These are phyloP conservation scores for Chlorospingus semifuscus DNA, from an alignment of 2,797 vertebrate genomes.

Conservation along the genomic window DNA sequence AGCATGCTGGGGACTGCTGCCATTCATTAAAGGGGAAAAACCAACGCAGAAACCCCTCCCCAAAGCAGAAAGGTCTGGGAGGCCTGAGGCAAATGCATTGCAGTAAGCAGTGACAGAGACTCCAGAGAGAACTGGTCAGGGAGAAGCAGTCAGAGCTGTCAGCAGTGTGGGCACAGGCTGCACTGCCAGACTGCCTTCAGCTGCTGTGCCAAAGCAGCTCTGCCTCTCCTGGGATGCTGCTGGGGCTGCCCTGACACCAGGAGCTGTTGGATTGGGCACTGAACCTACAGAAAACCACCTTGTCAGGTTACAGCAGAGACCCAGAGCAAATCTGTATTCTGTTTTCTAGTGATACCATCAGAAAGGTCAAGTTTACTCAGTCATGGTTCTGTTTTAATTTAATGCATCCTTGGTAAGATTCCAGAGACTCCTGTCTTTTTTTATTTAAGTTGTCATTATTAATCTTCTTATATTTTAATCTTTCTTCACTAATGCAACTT, in stretches of 20 bases:
- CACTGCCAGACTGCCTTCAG: neutral
- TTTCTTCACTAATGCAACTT: neutral
- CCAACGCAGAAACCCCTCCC: neutral
- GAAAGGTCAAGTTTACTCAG: neutral
- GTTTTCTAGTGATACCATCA: neutral
- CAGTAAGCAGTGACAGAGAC: neutral
- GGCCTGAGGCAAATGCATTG: neutral
- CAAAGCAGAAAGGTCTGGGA: neutral
- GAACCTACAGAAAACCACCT: neutral
- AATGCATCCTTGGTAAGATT: neutral
- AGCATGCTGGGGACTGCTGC: neutral
- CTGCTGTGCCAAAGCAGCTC: neutral
- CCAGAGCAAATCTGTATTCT: neutral
- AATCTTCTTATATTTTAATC: slow-evolving; percentile 3
- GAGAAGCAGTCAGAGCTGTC: neutral
- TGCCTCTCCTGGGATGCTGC: neutral
- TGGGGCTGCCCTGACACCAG: neutral
- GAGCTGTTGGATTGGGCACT: neutral
- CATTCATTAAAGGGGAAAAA: neutral
- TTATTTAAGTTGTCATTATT: neutral
- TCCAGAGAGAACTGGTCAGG: neutral
- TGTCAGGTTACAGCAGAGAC: neutral
- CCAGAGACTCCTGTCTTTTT: neutral
- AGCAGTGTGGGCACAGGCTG: neutral
- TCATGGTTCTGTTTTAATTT: neutral